Evolutionary conservation across 2,888 invertebrate species (phyloP), one percentile per base, ranked within the genome.

Genomic region (Mesorhabditis sp.): DNA sequence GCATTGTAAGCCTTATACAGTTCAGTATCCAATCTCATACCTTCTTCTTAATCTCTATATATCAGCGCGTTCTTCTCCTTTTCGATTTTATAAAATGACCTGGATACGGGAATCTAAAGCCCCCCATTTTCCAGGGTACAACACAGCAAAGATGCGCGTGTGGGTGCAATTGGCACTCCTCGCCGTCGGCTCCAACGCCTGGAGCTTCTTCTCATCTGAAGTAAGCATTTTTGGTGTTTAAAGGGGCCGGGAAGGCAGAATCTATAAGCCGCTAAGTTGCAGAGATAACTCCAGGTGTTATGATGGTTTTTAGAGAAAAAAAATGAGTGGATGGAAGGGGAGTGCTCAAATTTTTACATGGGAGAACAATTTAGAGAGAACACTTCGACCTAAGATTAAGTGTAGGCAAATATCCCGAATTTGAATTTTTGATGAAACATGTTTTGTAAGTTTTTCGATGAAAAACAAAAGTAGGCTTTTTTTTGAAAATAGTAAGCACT

Each of bases 171-270:
- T 28, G 28, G 28, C 58, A n/a, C 58, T 50, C 58, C 58, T 50
- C n/a, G 58, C 58, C 58, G 58, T 50, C 58, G 10, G n/a, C n/a
- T 50, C 10, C 58, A 10, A 50, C n/a, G 58, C 58, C 58, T 50
- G 58, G 58, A 50, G 58, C n/a, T 50, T 50, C 58, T 50, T 50
- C 58, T 50, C 58, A 50, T 50, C 58, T 50, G 10, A 50, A 50
- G 58, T 50, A n/a, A 50, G 58, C 7, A n/a, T n/a, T 50, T 50
- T 50, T 50, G 58, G n/a, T 28, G 28, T 28, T 28, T 28, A 28
- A 28, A 28, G 2, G 28, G 58, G 7, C 58, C 58, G n/a, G 58
- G n/a, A 50, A 50, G n/a, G n/a, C n/a, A 50, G 2, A 50, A 50
- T 50, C 58, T 2, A 10, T 50, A 13, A 13, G 10, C 58, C n/a